These are phyloP conservation scores for Pseudeuparius sepicola DNA, from an alignment of 2,888 invertebrate genomes.

Conservation along the genomic window DNA sequence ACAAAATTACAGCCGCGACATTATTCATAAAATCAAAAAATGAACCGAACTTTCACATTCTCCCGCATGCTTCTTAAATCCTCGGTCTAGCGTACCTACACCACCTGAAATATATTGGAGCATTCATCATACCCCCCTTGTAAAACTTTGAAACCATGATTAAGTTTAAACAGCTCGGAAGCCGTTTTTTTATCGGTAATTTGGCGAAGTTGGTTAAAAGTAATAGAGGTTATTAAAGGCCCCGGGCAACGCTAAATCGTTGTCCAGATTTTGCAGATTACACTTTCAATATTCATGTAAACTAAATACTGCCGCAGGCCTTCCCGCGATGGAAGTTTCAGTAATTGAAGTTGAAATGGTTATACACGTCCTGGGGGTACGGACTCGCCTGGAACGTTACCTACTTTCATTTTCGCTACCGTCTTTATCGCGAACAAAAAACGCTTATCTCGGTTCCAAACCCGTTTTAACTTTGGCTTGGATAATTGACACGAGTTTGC, in stretches of 20 bases:
- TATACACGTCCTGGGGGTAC: slow-evolving; percentile 21
- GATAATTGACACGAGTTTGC: no score
- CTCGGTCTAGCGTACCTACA: no score
- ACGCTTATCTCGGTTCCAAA: no score
- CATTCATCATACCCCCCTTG: slow-evolving; percentile 25
- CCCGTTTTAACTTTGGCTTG: no score
- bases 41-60: no score
- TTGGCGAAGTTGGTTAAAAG: slow-evolving; percentile 27
- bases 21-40: no score
- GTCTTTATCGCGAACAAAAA: no score
- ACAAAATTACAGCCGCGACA: no score
- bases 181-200: slow-evolving; percentile 27
- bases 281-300: slow-evolving; percentile 32
- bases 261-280: slow-evolving; percentile 27
- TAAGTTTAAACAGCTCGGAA: slow-evolving; percentile 27
- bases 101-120: no score
- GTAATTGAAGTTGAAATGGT: slow-evolving; percentile 29
- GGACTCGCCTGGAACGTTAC: no score
- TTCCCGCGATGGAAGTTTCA: slow-evolving; percentile 22
- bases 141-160: slow-evolving; percentile 29
- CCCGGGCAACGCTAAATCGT: slow-evolving; percentile 22
- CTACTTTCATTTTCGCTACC: no score
- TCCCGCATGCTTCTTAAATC: no score
- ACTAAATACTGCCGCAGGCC: slow-evolving; percentile 28
- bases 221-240: slow-evolving; percentile 26